A percentile compares a stretch with the other conserved stretches of the same genome.
phyloP scores from a whole-genome alignment of 35 echinoderm and acorn worm genomes.

The Antedon bifida region DNA sequence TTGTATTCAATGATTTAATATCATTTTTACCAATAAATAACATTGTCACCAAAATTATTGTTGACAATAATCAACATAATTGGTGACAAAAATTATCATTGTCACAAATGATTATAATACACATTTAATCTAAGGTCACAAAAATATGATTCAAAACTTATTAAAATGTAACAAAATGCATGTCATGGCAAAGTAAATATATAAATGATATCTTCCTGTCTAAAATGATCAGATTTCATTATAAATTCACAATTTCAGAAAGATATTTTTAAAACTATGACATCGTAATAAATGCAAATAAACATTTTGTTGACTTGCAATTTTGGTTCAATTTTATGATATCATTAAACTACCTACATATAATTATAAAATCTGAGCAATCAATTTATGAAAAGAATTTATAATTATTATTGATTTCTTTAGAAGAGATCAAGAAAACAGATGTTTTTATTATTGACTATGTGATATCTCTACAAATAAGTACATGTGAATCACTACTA shows the following conservation, averaged over 20 bases:
- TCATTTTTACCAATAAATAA: too few relatives aligned
- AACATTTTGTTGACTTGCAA: not conserved
- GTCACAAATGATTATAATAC: too few relatives aligned
- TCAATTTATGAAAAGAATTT: not conserved
- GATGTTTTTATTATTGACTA: not conserved
- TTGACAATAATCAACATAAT: too few relatives aligned
- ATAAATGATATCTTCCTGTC: not conserved
- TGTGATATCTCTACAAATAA: not conserved
- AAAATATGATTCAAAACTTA: too few relatives aligned
- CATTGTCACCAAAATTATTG: too few relatives aligned
- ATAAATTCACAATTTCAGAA: too few relatives aligned
- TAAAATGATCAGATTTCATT: not conserved
- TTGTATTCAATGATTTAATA: too few relatives aligned
- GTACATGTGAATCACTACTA: too few relatives aligned
- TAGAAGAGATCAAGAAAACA: not conserved
- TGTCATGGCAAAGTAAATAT: not conserved
- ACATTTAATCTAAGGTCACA: too few relatives aligned
- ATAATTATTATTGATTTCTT: not conserved
- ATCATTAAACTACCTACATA: not conserved
- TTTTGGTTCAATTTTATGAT: not conserved
- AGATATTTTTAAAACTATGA: too few relatives aligned
- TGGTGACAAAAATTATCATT: too few relatives aligned
- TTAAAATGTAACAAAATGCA: not conserved
- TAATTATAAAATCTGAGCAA: not conserved
- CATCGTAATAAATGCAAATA: too few relatives aligned